Percentiles rank a stretch among this genome's conserved stretches.
Evolutionary conservation across 2,113 vertebrate genomes (phyloP).

Genomic region (Chaetura pelagica): DNA sequence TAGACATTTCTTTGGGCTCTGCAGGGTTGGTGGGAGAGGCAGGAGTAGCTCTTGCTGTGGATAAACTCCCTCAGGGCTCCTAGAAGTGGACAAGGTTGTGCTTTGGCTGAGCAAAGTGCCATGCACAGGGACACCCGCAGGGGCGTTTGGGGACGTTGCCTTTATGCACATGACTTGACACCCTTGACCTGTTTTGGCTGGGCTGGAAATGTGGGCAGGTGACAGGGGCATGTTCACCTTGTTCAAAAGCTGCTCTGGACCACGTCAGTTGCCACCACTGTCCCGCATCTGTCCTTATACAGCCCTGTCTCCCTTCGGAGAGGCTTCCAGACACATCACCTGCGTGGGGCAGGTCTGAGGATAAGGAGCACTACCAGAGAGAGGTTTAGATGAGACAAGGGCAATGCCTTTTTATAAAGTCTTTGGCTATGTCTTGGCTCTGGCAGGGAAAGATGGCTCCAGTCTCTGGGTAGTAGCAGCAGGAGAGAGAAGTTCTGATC

Average conservation of each 20-base stretch:
- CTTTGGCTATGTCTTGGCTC: not conserved
- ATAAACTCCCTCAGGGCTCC: not conserved
- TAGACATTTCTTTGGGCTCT: not conserved
- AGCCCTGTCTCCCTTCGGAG: not conserved
- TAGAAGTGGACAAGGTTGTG: not conserved
- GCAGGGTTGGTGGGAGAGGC: not conserved
- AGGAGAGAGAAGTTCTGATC: not conserved
- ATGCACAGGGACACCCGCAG: not conserved
- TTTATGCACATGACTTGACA: accelerated
- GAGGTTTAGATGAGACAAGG: not conserved
- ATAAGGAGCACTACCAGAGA: not conserved
- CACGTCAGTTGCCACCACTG: not conserved
- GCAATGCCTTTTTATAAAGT: not conserved
- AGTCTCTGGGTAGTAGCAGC: not conserved
- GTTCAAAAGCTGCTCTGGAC: not conserved
- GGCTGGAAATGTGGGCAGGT: not conserved
- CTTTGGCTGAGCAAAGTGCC: not conserved
- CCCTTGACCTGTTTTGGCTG: not conserved
- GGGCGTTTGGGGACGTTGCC: accelerated
- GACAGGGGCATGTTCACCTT: not conserved
- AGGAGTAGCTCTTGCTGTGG: not conserved
- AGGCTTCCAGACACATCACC: not conserved
- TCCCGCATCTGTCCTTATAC: not conserved
- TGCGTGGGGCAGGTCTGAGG: not conserved
- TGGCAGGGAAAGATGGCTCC: not conserved